A percentile compares a stretch with the other conserved stretches of the same genome.
Evolutionary conservation across 2,113 vertebrate species (phyloP).

Genomic region (Brachirus orientalis): DNA sequence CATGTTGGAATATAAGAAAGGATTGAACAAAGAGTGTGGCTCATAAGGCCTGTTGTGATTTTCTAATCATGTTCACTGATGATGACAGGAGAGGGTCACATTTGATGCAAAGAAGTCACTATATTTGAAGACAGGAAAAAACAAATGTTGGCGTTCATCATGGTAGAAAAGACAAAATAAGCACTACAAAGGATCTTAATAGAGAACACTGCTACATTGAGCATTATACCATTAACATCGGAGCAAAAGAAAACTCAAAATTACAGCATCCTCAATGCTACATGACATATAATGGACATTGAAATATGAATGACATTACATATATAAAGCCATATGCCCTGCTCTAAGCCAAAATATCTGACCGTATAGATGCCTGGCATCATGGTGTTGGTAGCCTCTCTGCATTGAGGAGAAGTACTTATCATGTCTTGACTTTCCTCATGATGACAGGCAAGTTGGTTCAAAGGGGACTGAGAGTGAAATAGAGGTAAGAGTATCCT

Average conservation of each 20-base stretch:
- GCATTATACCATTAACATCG: conserved; percentile 1
- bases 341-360: conserved; percentile 12
- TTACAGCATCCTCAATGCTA: conserved; percentile 3
- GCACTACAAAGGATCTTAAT: background rate
- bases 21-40: background rate
- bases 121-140: background rate
- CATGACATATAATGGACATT: conserved; percentile 19
- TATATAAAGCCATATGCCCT: too few relatives aligned
- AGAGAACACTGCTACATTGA: background rate
- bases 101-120: background rate
- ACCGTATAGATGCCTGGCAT: background rate
- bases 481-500: too few relatives aligned
- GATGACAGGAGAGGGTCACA: conserved; percentile 2
- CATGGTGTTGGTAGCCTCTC: background rate
- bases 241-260: conserved; percentile 7
- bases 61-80: conserved; percentile 12
- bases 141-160: background rate
- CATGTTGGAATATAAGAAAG: background rate
- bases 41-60: background rate
- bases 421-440: conserved; percentile 20
- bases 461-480: conserved; percentile 9
- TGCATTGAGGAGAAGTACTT: conserved; percentile 17
- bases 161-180: background rate
- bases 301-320: conserved; percentile 20
- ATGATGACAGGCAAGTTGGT: conserved; percentile 10